phyloP scores from a whole-genome alignment of 2,888 invertebrate species.

The Volucella inflata region DNA sequence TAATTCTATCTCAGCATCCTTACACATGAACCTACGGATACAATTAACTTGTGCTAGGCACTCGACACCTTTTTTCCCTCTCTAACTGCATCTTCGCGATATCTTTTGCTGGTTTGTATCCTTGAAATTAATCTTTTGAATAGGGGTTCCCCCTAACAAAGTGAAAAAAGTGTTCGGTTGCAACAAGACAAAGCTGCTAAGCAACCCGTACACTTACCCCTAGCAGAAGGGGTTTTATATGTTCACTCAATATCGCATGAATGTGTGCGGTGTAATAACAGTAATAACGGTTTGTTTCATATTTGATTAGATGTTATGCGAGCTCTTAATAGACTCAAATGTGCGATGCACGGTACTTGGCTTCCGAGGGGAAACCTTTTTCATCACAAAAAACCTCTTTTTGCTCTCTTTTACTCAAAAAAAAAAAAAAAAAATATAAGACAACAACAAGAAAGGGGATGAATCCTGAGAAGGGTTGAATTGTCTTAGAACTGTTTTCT shows the following conservation, averaged over 20 bases:
- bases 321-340: slow-evolving; percentile 58
- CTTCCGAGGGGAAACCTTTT: slow-evolving; percentile 35
- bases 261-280: slow-evolving; percentile 64
- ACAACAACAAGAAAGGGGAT: slow-evolving; percentile 32
- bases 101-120: slow-evolving; percentile 22
- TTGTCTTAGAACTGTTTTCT: slow-evolving; percentile 43
- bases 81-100: slow-evolving; percentile 33
- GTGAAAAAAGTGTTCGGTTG: slow-evolving; percentile 1
- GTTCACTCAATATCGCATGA: slow-evolving; percentile 35
- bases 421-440: slow-evolving; percentile 14
- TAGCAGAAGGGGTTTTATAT: slow-evolving; percentile 35
- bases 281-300: slow-evolving; percentile 72
- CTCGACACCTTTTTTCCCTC: slow-evolving; percentile 62
- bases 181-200: slow-evolving; percentile 23
- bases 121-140: slow-evolving; percentile 43
- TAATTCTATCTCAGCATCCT: slow-evolving; percentile 44
- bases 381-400: slow-evolving; percentile 14
- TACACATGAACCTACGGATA: slow-evolving; percentile 3
- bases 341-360: slow-evolving; percentile 32
- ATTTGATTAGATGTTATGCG: slow-evolving; percentile 74
- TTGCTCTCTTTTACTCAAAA: slow-evolving; percentile 22
- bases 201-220: slow-evolving; percentile 53
- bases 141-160: slow-evolving; percentile 54
- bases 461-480: slow-evolving; percentile 69
- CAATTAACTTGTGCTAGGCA: slow-evolving; percentile 67